Evolutionary conservation across 1,140 invertebrate species (phyloP).

Genomic region (Periplaneta americana): DNA sequence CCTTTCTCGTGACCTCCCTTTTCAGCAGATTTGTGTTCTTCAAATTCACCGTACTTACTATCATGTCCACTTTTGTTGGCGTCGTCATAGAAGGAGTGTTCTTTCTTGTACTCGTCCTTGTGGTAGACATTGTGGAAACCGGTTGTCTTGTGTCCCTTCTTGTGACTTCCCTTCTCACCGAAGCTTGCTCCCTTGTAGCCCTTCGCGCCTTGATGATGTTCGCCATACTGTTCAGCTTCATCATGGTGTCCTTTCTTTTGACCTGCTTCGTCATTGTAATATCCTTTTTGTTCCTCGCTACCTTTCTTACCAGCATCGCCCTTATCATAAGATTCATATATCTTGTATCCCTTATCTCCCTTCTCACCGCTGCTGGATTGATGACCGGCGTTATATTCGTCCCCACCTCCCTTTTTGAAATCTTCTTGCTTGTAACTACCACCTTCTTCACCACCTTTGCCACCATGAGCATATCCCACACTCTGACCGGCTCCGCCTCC

Average conservation of each 20-base stretch:
- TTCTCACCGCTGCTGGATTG: constrained; percentile 13
- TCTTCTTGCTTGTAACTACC: neutral
- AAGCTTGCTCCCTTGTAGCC: constrained; percentile 38
- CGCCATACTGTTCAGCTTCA: constrained; percentile 37
- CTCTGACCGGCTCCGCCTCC: neutral
- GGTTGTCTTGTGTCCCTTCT: constrained; percentile 60
- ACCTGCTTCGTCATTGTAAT: constrained; percentile 29
- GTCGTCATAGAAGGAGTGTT: constrained; percentile 66
- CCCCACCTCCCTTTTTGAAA: constrained; percentile 18
- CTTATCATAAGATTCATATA: constrained; percentile 31
- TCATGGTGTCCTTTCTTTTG: constrained; percentile 36
- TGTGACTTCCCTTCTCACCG: constrained; percentile 39
- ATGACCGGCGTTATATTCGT: constrained; percentile 9
- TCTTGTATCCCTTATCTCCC: constrained; percentile 22
- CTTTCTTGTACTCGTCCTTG: constrained; percentile 70
- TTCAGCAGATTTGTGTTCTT: constrained; percentile 40
- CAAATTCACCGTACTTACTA: constrained; percentile 44
- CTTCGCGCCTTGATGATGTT: constrained; percentile 36
- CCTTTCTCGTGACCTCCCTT: constrained; percentile 44
- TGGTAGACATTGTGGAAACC: constrained; percentile 66
- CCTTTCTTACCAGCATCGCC: constrained; percentile 62
- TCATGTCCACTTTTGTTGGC: constrained; percentile 56
- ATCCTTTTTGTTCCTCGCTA: constrained; percentile 49
- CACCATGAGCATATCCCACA: neutral
- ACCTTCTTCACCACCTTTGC: neutral